phyloP scores from a whole-genome alignment of 2,888 invertebrate species.

The Orchestes rusci region DNA sequence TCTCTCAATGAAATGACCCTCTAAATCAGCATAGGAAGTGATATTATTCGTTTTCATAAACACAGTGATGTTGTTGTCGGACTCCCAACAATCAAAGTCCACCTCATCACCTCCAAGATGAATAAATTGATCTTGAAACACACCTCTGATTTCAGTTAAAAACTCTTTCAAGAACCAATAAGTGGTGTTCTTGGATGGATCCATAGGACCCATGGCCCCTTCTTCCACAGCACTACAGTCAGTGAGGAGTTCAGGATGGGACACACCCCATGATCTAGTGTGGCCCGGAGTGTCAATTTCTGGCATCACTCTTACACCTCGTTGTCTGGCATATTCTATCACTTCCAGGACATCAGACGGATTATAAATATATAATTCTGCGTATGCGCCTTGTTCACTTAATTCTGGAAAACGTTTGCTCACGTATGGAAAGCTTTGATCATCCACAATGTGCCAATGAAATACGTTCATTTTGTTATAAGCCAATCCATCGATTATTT shows the following conservation, averaged over 20 bases:
- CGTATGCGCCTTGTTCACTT: slow-evolving; percentile 61
- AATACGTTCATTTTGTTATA: slow-evolving; percentile 90
- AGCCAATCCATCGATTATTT: slow-evolving; percentile 74
- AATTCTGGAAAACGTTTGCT: slow-evolving; percentile 72
- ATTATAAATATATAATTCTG: slow-evolving; percentile 56
- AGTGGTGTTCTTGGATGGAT: slow-evolving; percentile 60
- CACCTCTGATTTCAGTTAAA: slow-evolving; percentile 58
- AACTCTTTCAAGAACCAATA: slow-evolving; percentile 64
- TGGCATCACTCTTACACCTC: slow-evolving; percentile 81
- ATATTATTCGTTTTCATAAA: slow-evolving; percentile 56
- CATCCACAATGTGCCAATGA: slow-evolving; percentile 94
- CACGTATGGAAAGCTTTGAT: slow-evolving; percentile 85
- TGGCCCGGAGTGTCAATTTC: slow-evolving; percentile 92
- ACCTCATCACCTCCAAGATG: slow-evolving; percentile 95
- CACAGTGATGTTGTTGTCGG: slow-evolving; percentile 54
- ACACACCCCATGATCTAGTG: slow-evolving; percentile 78
- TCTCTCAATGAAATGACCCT: slow-evolving; percentile 61
- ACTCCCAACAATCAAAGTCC: slow-evolving; percentile 69
- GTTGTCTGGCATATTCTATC: slow-evolving; percentile 66
- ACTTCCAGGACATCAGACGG: slow-evolving; percentile 57
- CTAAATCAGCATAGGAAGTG: slow-evolving; percentile 49
- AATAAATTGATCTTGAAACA: slow-evolving; percentile 76
- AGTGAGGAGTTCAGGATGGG: slow-evolving; percentile 66
- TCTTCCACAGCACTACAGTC: slow-evolving; percentile 47
- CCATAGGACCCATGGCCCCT: slow-evolving; percentile 65